These are phyloP conservation scores for Caenorhabditis wallacei DNA, from an alignment of 2,888 invertebrate species.

Conservation along the genomic window DNA sequence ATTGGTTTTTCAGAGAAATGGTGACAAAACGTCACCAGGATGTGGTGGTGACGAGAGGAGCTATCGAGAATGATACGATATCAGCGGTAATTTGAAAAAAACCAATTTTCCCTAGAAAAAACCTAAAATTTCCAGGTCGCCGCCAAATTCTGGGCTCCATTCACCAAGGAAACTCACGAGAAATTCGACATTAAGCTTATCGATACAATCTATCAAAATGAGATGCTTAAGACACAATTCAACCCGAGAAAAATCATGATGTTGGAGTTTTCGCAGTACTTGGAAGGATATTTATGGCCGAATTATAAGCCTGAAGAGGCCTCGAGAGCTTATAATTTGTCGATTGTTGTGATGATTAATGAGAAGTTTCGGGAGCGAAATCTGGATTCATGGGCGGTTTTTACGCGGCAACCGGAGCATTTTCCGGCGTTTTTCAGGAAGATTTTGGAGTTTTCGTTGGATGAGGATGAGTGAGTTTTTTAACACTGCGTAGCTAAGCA, in stretches of 20 bases:
- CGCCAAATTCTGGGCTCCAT: constrained; percentile 94
- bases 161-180: constrained; percentile 85
- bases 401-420: constrained; percentile 70
- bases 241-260: constrained; percentile 73
- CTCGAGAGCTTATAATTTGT: constrained; percentile 86
- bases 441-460: constrained; percentile 86
- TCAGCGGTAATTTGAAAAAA: constrained; percentile 28
- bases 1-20: constrained; percentile 34
- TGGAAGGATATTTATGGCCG: constrained; percentile 98
- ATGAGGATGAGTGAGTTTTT: constrained; percentile 71
- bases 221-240: constrained; percentile 80
- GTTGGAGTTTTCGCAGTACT: constrained; percentile 87
- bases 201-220: constrained; percentile 74
- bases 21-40: constrained; percentile 38
- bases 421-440: constrained; percentile 84
- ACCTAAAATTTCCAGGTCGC: constrained; percentile 87
- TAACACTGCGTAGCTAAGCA: too few species aligned
- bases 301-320: constrained; percentile 89
- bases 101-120: neutral
- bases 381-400: constrained; percentile 92
- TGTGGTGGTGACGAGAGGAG: constrained; percentile 50
- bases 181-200: constrained; percentile 73
- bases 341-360: constrained; percentile 98
- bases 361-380: constrained; percentile 98
- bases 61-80: constrained; percentile 62